These are phyloP conservation scores for Chouioia cunea DNA, from an alignment of 2,888 invertebrate genomes.

Conservation along the genomic window DNA sequence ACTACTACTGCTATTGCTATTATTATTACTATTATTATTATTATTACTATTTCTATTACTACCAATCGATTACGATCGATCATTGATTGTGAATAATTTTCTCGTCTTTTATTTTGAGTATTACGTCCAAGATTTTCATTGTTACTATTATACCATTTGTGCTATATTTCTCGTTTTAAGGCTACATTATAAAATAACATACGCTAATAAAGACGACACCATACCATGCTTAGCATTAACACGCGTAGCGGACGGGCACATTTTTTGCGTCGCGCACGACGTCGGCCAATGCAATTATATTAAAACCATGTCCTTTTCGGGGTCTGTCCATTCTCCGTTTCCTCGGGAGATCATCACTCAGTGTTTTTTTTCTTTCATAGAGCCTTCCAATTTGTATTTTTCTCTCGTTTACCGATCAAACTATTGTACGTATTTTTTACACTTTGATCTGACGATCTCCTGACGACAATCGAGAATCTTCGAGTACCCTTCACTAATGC, in stretches of 20 bases:
- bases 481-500: slow-evolving; percentile 50
- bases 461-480: slow-evolving; percentile 53
- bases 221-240: slow-evolving; percentile 53
- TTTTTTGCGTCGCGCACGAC: slow-evolving; percentile 44
- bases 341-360: slow-evolving; percentile 51
- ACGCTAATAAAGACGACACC: slow-evolving; percentile 56
- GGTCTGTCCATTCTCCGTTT: slow-evolving; percentile 47
- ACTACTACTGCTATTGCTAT: slow-evolving; percentile 60
- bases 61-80: too few species aligned
- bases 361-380: neutral
- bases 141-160: slow-evolving; percentile 47
- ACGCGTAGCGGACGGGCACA: slow-evolving; percentile 49
- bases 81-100: too few species aligned
- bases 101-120: slow-evolving; percentile 45
- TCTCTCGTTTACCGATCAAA: too few species aligned
- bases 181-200: slow-evolving; percentile 50
- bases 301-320: slow-evolving; percentile 24
- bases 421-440: neutral
- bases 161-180: slow-evolving; percentile 47
- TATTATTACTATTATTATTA: too few species aligned
- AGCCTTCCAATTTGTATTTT: too few species aligned
- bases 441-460: slow-evolving; percentile 51
- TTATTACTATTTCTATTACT: slow-evolving; percentile 49
- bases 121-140: slow-evolving; percentile 52
- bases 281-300: slow-evolving; percentile 44